phyloP scores from a whole-genome alignment of 2,888 invertebrate genomes.

The Nudaria mundana region DNA sequence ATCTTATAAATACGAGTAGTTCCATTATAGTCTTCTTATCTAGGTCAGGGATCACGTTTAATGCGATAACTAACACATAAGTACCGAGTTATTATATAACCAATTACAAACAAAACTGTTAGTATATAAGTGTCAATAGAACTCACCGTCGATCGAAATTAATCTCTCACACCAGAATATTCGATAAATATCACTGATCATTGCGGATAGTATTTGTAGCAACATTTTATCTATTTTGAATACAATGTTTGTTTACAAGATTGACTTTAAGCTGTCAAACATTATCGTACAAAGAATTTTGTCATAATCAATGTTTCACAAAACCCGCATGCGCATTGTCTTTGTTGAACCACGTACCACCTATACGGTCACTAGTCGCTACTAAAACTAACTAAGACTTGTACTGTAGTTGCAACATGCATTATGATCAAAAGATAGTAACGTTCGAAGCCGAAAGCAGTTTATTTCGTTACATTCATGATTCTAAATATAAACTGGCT shows the following conservation, averaged over 20 bases:
- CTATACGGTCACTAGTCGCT: not conserved
- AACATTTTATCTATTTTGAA: constrained; percentile 1
- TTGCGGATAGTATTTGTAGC: not conserved
- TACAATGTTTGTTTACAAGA: not conserved
- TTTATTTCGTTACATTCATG: not conserved
- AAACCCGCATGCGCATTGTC: constrained; percentile 4
- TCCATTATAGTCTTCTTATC: no score
- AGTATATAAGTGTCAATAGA: no score
- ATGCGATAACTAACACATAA: not conserved
- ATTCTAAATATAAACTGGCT: not conserved
- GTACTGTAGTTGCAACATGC: not conserved
- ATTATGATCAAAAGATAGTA: not conserved
- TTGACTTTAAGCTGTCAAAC: constrained; percentile 2
- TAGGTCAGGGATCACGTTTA: not conserved
- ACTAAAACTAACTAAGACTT: not conserved
- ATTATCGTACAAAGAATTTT: not conserved
- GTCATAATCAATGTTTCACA: constrained; percentile 1
- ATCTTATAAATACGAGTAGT: no score
- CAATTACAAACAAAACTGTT: not conserved
- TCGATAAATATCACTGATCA: not conserved
- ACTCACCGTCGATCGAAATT: constrained; percentile 1
- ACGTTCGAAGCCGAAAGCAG: not conserved
- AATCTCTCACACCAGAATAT: constrained; percentile 1
- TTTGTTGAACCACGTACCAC: not conserved
- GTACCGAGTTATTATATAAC: not conserved